Percentiles rank a stretch among this genome's conserved stretches.
These are phyloP conservation scores for Hafferia zeledoni DNA, from an alignment of 2,797 vertebrate species.

Conservation along the genomic window DNA sequence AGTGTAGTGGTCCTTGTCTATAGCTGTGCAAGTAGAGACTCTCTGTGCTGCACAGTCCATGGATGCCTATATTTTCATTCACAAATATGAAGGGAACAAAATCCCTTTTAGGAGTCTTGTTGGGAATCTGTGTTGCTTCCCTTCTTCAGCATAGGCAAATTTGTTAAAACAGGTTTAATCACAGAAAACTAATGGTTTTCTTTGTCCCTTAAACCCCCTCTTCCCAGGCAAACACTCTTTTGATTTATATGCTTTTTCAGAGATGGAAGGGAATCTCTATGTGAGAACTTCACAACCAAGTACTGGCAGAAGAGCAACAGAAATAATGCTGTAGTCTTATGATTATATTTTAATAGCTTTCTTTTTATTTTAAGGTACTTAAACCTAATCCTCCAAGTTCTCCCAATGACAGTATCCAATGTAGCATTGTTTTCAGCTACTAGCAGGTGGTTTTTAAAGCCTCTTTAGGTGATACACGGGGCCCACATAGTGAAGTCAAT, in stretches of 20 bases:
- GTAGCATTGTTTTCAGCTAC: conserved; percentile 38
- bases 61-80: neutral
- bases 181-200: neutral
- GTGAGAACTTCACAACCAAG: neutral
- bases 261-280: neutral
- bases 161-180: neutral
- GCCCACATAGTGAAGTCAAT: conserved; percentile 51
- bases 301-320: neutral
- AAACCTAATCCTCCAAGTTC: neutral
- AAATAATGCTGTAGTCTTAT: neutral
- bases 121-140: neutral
- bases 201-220: neutral
- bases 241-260: neutral
- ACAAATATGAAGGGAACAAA: neutral
- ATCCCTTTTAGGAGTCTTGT: neutral
- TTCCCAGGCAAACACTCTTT: neutral
- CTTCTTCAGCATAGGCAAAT: neutral
- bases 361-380: conserved; percentile 37
- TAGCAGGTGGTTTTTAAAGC: conserved; percentile 47
- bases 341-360: conserved; percentile 4
- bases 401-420: neutral
- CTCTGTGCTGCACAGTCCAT: neutral
- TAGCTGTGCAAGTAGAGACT: neutral
- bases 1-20: neutral
- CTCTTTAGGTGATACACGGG: neutral